Evolutionary conservation across 2,888 invertebrate genomes (phyloP).

Genomic region (Dryobotodes eremita): DNA sequence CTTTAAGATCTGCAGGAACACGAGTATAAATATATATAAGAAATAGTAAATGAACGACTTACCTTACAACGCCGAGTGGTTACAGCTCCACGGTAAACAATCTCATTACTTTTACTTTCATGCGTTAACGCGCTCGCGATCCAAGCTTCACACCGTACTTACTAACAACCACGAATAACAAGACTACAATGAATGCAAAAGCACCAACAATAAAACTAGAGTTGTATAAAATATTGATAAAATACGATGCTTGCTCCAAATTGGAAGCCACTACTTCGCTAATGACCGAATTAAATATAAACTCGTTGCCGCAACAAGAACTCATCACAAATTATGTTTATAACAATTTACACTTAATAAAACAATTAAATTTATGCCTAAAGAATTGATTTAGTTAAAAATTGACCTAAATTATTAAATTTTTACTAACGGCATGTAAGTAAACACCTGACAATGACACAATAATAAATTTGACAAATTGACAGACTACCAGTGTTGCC

Average conservation of each 20-base stretch:
- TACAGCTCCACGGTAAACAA: constrained; percentile 71
- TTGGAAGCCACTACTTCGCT: constrained; percentile 83
- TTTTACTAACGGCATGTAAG: constrained; percentile 69
- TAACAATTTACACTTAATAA: constrained; percentile 65
- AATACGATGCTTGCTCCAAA: constrained; percentile 79
- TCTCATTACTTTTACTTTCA: constrained; percentile 78
- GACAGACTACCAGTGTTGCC: constrained; percentile 56
- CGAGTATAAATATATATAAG: neutral
- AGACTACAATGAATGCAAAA: constrained; percentile 73
- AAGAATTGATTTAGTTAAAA: constrained; percentile 69
- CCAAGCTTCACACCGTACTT: constrained; percentile 69
- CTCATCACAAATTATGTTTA: constrained; percentile 82
- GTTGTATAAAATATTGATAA: constrained; percentile 76
- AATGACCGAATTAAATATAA: constrained; percentile 84
- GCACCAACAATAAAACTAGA: constrained; percentile 76
- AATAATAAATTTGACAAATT: constrained; percentile 68
- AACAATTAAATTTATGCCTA: constrained; percentile 59
- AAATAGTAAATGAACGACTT: constrained; percentile 65
- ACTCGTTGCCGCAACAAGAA: constrained; percentile 88
- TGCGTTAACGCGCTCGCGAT: constrained; percentile 63
- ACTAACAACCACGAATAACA: constrained; percentile 70
- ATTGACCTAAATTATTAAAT: constrained; percentile 79
- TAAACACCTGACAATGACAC: constrained; percentile 86
- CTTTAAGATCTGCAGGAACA: constrained; percentile 2
- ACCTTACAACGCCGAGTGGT: constrained; percentile 73